Percentiles rank a stretch among this genome's conserved stretches.
phyloP scores from a whole-genome alignment of 1,140 invertebrate species.

The Asobara japonica region DNA sequence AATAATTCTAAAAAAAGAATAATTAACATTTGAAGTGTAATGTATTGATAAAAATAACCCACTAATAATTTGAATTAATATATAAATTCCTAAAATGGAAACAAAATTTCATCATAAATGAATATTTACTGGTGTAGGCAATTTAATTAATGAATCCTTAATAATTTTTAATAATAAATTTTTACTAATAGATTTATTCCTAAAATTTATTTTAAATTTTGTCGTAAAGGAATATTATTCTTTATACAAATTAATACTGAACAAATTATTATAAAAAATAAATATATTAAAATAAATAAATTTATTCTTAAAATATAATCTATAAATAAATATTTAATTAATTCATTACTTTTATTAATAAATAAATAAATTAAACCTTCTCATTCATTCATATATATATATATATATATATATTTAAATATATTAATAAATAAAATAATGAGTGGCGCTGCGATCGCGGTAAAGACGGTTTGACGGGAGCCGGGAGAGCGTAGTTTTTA shows the following conservation, averaged over 20 bases:
- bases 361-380: not conserved
- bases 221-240: constrained; percentile 59
- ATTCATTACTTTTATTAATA: constrained; percentile 16
- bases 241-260: constrained; percentile 64
- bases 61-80: constrained; percentile 71
- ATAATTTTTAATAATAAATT: constrained; percentile 64
- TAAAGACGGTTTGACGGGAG: too few relatives aligned
- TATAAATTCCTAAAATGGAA: constrained; percentile 69
- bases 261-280: constrained; percentile 65
- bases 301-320: constrained; percentile 19
- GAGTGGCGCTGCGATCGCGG: too few relatives aligned
- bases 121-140: constrained; percentile 62
- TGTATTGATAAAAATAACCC: constrained; percentile 72
- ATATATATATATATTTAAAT: not conserved
- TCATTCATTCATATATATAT: not conserved
- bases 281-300: constrained; percentile 63
- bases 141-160: constrained; percentile 67
- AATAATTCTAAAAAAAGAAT: constrained; percentile 70
- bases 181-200: constrained; percentile 56
- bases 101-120: constrained; percentile 59
- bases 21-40: constrained; percentile 67
- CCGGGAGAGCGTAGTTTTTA: too few relatives aligned
- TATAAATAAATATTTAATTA: constrained; percentile 17
- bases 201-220: constrained; percentile 59
- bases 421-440: not conserved